Conservation (phyloP, 2,888 invertebrate genomes). For the Troilus luridus region DNA sequence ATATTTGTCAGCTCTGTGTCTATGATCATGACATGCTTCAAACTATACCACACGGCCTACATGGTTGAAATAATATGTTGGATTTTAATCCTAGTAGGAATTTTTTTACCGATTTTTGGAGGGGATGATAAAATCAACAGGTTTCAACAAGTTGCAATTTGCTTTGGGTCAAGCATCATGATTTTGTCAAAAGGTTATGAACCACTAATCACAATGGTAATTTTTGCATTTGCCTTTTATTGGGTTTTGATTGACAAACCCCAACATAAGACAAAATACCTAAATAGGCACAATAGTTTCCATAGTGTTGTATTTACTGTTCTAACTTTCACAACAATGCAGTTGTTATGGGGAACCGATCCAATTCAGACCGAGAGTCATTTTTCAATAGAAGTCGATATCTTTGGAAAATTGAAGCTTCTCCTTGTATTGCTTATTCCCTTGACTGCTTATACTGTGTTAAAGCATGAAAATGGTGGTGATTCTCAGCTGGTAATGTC, state of each 20-base stretch:
- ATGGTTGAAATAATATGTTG: not conserved
- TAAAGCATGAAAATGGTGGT: slow-evolving; percentile 42
- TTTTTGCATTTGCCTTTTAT: slow-evolving; percentile 29
- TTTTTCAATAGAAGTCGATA: slow-evolving; percentile 1
- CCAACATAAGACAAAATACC: slow-evolving; percentile 9
- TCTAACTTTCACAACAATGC: slow-evolving; percentile 9
- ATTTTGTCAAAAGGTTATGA: slow-evolving; percentile 44
- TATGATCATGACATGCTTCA: slow-evolving; percentile 6
- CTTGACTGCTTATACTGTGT: not conserved
- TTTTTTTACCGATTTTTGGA: slow-evolving; percentile 40
- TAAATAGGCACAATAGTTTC: slow-evolving; percentile 28
- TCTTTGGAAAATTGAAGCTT: slow-evolving; percentile 40
- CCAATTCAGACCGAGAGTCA: not conserved
- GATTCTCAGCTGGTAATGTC: slow-evolving; percentile 51
- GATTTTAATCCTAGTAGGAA: slow-evolving; percentile 4
- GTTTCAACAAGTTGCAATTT: slow-evolving; percentile 47
- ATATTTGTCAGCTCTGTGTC: slow-evolving; percentile 18
- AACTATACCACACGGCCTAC: not conserved
- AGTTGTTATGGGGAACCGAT: not conserved
- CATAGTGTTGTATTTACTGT: slow-evolving; percentile 7
- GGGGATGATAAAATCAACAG: slow-evolving; percentile 37
- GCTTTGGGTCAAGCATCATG: slow-evolving; percentile 6
- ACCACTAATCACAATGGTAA: slow-evolving; percentile 14
- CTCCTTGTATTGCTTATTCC: not conserved
- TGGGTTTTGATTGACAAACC: slow-evolving; percentile 48